Percentiles rank a stretch among this genome's conserved stretches.
Conservation (phyloP, 2,113 vertebrate genomes). For the Clarias macrocephalus region DNA sequence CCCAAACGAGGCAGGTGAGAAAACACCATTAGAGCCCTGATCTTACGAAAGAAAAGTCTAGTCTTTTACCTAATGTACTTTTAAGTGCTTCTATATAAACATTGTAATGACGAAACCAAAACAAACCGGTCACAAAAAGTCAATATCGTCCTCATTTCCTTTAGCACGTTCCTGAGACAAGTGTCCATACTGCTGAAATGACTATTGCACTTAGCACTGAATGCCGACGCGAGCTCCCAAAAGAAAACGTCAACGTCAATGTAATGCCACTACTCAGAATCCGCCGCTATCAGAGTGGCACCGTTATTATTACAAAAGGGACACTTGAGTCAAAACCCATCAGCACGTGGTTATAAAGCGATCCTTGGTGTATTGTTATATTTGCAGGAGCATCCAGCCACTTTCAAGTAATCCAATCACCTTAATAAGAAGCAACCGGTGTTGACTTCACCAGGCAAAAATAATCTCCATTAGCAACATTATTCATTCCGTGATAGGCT, state of each 20-base stretch:
- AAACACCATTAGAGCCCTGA: no score
- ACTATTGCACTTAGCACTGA: not conserved
- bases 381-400: slow-evolving; percentile 1
- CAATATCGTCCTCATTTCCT: not conserved
- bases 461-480: slow-evolving; percentile 23
- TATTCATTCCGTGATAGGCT: slow-evolving; percentile 13
- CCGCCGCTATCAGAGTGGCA: not conserved
- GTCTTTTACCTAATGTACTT: not conserved
- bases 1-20: no score
- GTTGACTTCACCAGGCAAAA: slow-evolving; percentile 15
- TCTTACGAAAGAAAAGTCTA: not conserved
- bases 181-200: not conserved
- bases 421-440: slow-evolving; percentile 17
- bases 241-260: not conserved
- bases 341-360: not conserved
- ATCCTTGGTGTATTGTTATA: not conserved
- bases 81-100: not conserved
- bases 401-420: slow-evolving; percentile 12
- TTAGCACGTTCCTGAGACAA: not conserved
- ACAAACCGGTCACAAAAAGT: not conserved
- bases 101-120: not conserved
- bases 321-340: slow-evolving; percentile 1
- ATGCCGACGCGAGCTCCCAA: not conserved
- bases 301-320: not conserved
- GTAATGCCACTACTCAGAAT: not conserved